phyloP scores from a whole-genome alignment of 1,140 invertebrate species.

The Drosophila ohnishii region DNA sequence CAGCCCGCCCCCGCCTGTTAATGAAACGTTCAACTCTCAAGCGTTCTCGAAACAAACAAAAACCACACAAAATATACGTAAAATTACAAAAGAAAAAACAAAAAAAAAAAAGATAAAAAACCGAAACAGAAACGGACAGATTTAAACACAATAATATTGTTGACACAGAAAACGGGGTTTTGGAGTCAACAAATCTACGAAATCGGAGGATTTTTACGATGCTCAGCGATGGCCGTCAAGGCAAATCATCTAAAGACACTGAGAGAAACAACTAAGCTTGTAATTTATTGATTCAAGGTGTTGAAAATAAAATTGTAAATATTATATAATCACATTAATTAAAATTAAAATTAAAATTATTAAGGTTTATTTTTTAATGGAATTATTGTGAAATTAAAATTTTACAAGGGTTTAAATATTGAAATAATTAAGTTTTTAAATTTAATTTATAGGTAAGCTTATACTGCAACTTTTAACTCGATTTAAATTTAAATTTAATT shows the following conservation, averaged over 20 bases:
- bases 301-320: too few relatives aligned
- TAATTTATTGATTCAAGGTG: too few relatives aligned
- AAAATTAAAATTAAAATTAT: too few relatives aligned
- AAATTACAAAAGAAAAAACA: slow-evolving; percentile 1
- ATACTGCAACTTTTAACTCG: too few relatives aligned
- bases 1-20: slow-evolving; percentile 52
- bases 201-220: slow-evolving; percentile 68
- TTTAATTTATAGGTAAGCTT: too few relatives aligned
- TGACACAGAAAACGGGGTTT: slow-evolving; percentile 47
- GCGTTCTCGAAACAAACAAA: slow-evolving; percentile 48
- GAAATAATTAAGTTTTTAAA: too few relatives aligned
- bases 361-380: too few relatives aligned
- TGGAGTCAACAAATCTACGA: slow-evolving; percentile 38
- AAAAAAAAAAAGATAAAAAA: slow-evolving; percentile 23
- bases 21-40: slow-evolving; percentile 49
- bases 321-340: too few relatives aligned
- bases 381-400: too few relatives aligned
- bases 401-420: too few relatives aligned
- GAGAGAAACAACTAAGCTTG: not conserved
- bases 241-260: slow-evolving; percentile 34
- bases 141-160: slow-evolving; percentile 40
- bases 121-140: slow-evolving; percentile 27
- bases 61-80: slow-evolving; percentile 11
- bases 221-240: slow-evolving; percentile 45
- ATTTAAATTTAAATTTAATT: too few relatives aligned